Conservation (phyloP, 30 jellyfish, hydroid and myxozoan genomes). For the Cassiopea xamachana region DNA sequence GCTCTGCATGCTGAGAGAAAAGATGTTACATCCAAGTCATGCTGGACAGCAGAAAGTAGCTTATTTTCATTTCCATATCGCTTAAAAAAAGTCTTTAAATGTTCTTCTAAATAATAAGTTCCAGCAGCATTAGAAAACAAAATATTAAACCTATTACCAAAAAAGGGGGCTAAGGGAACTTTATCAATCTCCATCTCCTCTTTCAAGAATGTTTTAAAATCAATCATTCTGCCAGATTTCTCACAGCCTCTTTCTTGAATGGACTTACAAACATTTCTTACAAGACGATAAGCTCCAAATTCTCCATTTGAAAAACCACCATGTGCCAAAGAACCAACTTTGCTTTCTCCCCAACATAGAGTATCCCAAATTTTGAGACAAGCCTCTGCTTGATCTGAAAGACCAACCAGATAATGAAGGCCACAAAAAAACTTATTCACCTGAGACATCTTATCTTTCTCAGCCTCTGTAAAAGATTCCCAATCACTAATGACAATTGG, state of each 20-base stretch:
- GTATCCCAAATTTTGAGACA: slow-evolving; percentile 43
- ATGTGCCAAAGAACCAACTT: slow-evolving; percentile 67
- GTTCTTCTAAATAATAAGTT: background rate
- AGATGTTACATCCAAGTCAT: slow-evolving; percentile 26
- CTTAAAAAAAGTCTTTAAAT: slow-evolving; percentile 24
- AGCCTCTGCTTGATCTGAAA: slow-evolving; percentile 70
- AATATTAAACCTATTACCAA: slow-evolving; percentile 48
- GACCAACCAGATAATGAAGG: slow-evolving; percentile 61
- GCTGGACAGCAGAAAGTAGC: slow-evolving; percentile 26
- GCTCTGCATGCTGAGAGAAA: too few relatives aligned
- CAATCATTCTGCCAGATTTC: slow-evolving; percentile 47
- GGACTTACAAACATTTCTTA: slow-evolving; percentile 37
- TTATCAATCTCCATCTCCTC: background rate
- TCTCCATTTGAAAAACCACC: slow-evolving; percentile 71
- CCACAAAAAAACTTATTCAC: slow-evolving; percentile 48
- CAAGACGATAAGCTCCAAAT: slow-evolving; percentile 42
- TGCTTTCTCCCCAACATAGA: slow-evolving; percentile 21
- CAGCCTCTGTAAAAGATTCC: slow-evolving; percentile 12
- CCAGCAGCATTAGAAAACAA: slow-evolving; percentile 30
- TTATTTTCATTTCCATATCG: background rate
- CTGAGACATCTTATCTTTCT: background rate
- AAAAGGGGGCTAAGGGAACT: slow-evolving; percentile 33
- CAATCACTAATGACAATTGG: slow-evolving; percentile 36
- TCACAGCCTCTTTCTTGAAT: slow-evolving; percentile 65
- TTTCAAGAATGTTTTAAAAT: slow-evolving; percentile 26